Evolutionary conservation across 2,113 vertebrate species (phyloP).

Genomic region (Amia ocellicauda): DNA sequence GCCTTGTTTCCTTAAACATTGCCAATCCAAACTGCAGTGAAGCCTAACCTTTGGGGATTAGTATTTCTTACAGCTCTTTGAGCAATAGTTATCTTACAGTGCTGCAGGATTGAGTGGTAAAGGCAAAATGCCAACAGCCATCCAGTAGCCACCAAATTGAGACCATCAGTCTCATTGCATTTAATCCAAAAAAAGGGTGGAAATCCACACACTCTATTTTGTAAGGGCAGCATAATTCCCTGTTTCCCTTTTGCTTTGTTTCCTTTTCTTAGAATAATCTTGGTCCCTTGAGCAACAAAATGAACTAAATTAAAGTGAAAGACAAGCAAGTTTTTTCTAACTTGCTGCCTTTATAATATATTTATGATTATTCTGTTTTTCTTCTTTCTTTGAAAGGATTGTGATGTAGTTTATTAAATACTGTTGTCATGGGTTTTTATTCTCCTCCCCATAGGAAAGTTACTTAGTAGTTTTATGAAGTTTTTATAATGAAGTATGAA

Average conservation of each 20-base stretch:
- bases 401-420: too few relatives aligned
- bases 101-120: too few relatives aligned
- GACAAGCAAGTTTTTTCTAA: conserved; percentile 6
- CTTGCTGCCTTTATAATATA: conserved; percentile 46
- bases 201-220: too few relatives aligned
- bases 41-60: too few relatives aligned
- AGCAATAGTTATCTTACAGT: too few relatives aligned
- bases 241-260: background rate
- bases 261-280: conserved; percentile 31
- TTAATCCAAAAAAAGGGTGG: background rate
- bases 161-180: background rate
- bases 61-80: too few relatives aligned
- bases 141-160: background rate
- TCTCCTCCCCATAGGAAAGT: too few relatives aligned
- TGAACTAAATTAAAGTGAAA: conserved; percentile 29
- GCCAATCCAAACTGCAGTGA: too few relatives aligned
- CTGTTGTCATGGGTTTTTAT: too few relatives aligned
- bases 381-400: conserved; percentile 48
- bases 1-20: too few relatives aligned
- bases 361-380: conserved; percentile 64
- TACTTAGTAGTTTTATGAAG: too few relatives aligned
- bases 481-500: background rate
- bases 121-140: background rate
- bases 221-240: conserved; percentile 1
- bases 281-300: conserved; percentile 30